Base-by-base conservation (phyloP, 2,113 vertebrate species). In the Channa maculata region DNA sequence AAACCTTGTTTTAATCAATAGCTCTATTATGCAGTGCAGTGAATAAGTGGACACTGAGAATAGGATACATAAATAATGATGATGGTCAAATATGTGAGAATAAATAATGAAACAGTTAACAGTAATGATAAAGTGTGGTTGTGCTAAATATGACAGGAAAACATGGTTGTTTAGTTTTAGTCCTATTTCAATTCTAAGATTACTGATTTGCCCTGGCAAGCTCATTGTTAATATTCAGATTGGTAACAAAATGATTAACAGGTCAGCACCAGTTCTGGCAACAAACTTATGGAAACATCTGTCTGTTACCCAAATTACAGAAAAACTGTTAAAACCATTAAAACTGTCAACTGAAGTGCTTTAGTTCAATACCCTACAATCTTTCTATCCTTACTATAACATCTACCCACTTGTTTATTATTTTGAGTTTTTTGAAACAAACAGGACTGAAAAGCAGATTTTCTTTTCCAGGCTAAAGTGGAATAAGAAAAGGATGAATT, bases 331-430 rank as follows among this genome's bases (percentile, higher is more conserved):
- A 38, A n/a, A 69, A 45, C 8, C 11, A 33, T 65, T 34, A 45
- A 14, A 9, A 48, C 51, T 24, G 1, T 24, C 24, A 24, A 24
- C 24, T 24, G 24, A 24, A 24, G 41, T 60, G 53, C 49, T 59
- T 71, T 64, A 44, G 11, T 41, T 72, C 48, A 49, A 33, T 43
- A 33, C 13, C 39, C 59, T 39, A 60, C 24, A 63, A 71, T 59
- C 53, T 68, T 69, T 54, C 50, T 5, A 24, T 49, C 49, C 46
- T 66, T 75, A 64, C 81, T 54, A 64, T 79, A 70, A 77, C 1
- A 52, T 81, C 66, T 82, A 71, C 68, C 60, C 65, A 5, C 49
- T 58, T 68, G 64, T 79, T 76, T 71, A 57, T 84, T 75, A 78
- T 75, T 44, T 53, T 77, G 15, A 49, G 37, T 49, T 65, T 65